Base-by-base conservation (phyloP, 2,888 invertebrate species). In the Cerastoderma edule region DNA sequence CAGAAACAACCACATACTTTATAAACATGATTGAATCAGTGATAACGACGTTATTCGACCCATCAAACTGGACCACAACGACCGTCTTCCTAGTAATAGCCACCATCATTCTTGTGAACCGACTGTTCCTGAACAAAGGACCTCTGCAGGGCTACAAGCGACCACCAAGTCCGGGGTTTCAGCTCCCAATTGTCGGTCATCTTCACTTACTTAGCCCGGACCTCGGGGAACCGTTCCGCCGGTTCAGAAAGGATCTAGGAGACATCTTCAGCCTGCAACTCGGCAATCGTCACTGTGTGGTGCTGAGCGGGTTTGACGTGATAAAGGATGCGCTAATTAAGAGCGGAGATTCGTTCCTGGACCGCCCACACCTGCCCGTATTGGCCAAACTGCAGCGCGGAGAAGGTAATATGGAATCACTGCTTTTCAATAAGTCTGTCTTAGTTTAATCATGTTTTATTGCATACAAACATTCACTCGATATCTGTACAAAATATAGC, bases 301-400 rank as follows among this genome's bases (percentile, higher is more conserved):
- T 65, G 2, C 24, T 65, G 22, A 35, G 35, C 19, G 65, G 65
- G 8, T 65, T 28, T 65, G 48, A 65, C 32, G 16, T 27, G 6
- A 48, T 65, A 4, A 65, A 65, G 27, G 65, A 65, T 13, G 65
- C 65, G 8, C n/a, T 65, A 6, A 5, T 65, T 13, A 65, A 65
- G 28, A 19, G 48, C 10, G 65, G 65, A 30, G 65, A 65, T 27
- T n/a, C 28, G 22, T 65, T 65, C 32, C 10, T 13, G 3, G 8
- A 65, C 19, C 2, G 65, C 16, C 65, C 65, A 35, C 27, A 24
- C n/a, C 44, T 63, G 4, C 63, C 63, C 16, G 27, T 39, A 19
- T 8, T 22, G 6, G 63, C 33, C 5, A 19, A 27, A 22, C 33
- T 63, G 19, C 33, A 35, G 24, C n/a, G 63, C 2, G 44, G 44